Evolutionary conservation across 2,797 vertebrate species (phyloP), one percentile per base, ranked within the genome.

Genomic region (Adelosebastes latens): DNA sequence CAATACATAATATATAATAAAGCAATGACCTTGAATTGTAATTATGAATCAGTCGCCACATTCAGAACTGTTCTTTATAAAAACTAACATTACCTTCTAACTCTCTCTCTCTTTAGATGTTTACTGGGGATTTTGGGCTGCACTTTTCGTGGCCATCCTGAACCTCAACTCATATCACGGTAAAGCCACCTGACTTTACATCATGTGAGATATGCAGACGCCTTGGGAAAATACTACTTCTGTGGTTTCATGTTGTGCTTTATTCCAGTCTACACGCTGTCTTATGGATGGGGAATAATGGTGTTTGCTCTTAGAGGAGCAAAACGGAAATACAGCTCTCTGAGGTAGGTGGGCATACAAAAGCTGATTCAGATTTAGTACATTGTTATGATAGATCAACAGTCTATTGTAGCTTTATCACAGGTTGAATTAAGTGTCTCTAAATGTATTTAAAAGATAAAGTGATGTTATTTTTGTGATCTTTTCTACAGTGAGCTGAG

Each of bases 271-370:
- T 95, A 90, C 79, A 94, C 93, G 4, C 36, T 94, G 52, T 93
- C 94, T 11, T 93, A 91, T 82, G 95, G 95, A 56, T 91, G 81
- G 59, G 94, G 95, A 14, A 87, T 95, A 12, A 79, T 86, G 0
- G 56, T 84, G 16, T 95, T 95, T 84, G 88, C 95, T 22, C 3
- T 95, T 8, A 80, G 88, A 27, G 94, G 93, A 75, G 89, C 85
- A 68, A 87, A 61, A 60, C 72, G 91, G 66, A 94, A 93, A 90
- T 93, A 77, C 73, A 93, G 71, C 25, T 89, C 58, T 83, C 69
- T 94, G 12, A 36, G 90, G 94, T 94, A 87, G 67, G 84, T 72
- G 24, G 13, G 27, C 4, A 61, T 29, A 46, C 3, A 25, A 36
- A 56, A 61, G 9, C 1, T 2, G 3, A 27, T 74, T 62, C 2